Base-by-base conservation (phyloP, 1,140 invertebrate species). In the Centruroides vittatus region DNA sequence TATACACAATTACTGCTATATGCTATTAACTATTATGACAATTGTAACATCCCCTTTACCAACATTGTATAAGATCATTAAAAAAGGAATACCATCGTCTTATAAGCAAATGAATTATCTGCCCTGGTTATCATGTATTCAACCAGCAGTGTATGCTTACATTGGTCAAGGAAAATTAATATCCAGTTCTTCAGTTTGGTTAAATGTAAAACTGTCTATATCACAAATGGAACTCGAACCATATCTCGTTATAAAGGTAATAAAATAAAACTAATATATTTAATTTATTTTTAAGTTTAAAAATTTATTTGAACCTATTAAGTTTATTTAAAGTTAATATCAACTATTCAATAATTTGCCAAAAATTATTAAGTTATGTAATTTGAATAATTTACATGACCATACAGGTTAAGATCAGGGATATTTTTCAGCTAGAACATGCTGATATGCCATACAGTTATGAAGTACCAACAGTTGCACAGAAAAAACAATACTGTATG, bases 1-100 rank as follows among this genome's bases (percentile, higher is more conserved):
- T n/a, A 62, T 62, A 35, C 61, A 62, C n/a, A 62, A 54, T 35
- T 58, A 52, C 12, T 62, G 57, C 34, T 62, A 47, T 11, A 59
- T 58, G 11, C 41, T 62, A 0, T 54, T 62, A n/a, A 9, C 57
- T 5, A 35, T 59, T 55, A 13, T 59, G n/a, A 47, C 50, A 41
- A 54, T 62, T n/a, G 6, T 59, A 23, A 59, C 47, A 47, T 13
- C 61, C 13, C 61, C 61, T n/a, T 34, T 62, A 9, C 23, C 9
- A 41, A 48, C 47, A 5, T 23, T 62, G 1, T 41, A 59, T 35
- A 59, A 59, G 34, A 11, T 51, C 35, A 59, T 62, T 35, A 62
- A 62, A 56, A 47, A 36, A 35, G 57, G 61, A 11, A 59, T 62
- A 9, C 61, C 61, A 12, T 47, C 51, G 46, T 35, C 61, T 12